Percentiles rank a stretch among this genome's conserved stretches.
Evolutionary conservation across 2,113 vertebrate species (phyloP).

Genomic region (Taxidea taxus): DNA sequence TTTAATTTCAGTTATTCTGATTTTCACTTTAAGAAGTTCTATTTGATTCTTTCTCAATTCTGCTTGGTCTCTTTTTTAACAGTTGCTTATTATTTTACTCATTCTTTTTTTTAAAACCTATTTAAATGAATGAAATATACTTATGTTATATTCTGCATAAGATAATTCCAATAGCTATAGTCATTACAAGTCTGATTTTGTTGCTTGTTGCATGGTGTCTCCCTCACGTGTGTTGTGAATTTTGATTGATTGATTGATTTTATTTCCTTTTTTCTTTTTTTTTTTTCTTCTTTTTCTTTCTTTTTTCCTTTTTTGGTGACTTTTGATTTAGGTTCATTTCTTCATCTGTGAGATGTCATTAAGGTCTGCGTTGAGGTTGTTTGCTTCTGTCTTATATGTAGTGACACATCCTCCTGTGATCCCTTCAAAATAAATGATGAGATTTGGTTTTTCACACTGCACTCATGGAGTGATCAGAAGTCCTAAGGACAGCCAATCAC

Average conservation of each 20-base stretch:
- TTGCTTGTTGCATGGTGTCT: neutral
- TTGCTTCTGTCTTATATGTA: neutral
- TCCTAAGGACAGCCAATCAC: neutral
- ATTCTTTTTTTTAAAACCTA: neutral
- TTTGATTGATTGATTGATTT: neutral
- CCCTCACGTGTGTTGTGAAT: neutral
- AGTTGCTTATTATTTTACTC: neutral
- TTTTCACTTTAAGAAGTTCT: conserved; percentile 3
- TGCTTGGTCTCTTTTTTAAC: neutral
- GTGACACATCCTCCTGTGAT: neutral
- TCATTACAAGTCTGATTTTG: neutral
- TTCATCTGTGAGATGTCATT: neutral
- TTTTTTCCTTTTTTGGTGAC: neutral
- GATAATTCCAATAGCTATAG: neutral
- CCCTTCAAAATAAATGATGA: neutral
- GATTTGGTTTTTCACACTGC: neutral
- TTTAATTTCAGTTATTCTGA: neutral
- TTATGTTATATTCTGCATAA: neutral
- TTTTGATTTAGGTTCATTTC: neutral
- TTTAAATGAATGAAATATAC: neutral
- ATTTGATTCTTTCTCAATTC: neutral
- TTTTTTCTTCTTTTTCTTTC: neutral
- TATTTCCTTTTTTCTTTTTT: neutral
- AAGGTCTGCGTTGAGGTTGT: neutral
- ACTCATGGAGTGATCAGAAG: neutral